Evolutionary conservation across 2,888 invertebrate species (phyloP), one percentile per base, ranked within the genome.

Genomic region (Marronus borbonicus): DNA sequence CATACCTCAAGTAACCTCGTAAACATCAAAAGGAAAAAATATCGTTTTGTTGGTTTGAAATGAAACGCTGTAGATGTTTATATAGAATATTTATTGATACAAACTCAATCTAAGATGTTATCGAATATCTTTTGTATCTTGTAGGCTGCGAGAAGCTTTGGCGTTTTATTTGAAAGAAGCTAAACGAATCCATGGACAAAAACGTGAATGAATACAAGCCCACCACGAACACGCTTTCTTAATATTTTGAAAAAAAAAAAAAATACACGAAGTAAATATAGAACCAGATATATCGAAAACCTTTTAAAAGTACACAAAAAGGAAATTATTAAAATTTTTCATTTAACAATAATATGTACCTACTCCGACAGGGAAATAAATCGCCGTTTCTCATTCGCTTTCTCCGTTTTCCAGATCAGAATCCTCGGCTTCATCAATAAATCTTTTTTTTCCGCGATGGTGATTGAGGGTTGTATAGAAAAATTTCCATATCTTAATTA

Each of bases 401-500:
- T 39, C 31, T 65, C 65, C 68, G 49, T 49, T 24, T 65, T 3
- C 44, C 10, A 14, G 17, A 20, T 10, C 10, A 12, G 68, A 12
- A 50, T 50, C 20, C 7, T 8, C 49, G 10, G 44, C 39, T 39
- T 39, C 39, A 17, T 39, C 65, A 44, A 65, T 65, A 65, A 65
- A 65, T 65, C 65, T 65, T 44, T 44, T 44, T 44, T 10, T 44
- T 44, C 44, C 8, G 44, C 44, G 12, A 12, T 12, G 17, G 39
- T 68, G 68, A 68, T 68, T 50, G 68, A 49, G 49, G 68, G 50
- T 14, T 68, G 49, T 49, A 50, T 49, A 39, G n/a, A 12, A 49
- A 68, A 68, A 68, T 68, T 68, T 50, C 50, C 68, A 68, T 68
- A 68, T 68, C 68, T 68, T 68, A 68, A 68, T 68, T 68, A 68